Evolutionary conservation across 35 echinoderm and acorn worm genomes (phyloP).

Genomic region (Strongylocentrotus purpuratus): DNA sequence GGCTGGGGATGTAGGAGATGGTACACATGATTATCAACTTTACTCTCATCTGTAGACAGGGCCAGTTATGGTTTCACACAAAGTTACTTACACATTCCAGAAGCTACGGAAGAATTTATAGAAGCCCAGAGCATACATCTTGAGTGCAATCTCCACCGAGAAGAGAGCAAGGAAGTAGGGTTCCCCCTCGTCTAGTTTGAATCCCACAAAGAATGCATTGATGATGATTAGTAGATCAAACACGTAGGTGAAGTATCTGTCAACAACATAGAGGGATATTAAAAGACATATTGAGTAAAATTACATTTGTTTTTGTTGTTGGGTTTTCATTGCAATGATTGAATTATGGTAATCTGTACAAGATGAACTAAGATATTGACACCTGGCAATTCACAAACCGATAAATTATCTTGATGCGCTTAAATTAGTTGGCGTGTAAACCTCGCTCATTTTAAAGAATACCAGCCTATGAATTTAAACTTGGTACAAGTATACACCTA

Average conservation of each 20-base stretch:
- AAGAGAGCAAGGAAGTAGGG: conserved; percentile 89
- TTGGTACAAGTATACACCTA: too few relatives aligned
- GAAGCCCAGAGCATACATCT: conserved; percentile 84
- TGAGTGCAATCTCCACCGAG: conserved; percentile 80
- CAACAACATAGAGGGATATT: background rate
- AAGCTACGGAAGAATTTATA: conserved; percentile 77
- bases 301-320: background rate
- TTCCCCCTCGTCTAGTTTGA: conserved; percentile 65
- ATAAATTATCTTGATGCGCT: too few relatives aligned
- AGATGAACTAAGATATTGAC: too few relatives aligned
- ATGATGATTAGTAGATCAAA: conserved; percentile 83
- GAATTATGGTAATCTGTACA: background rate
- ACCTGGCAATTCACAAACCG: too few relatives aligned
- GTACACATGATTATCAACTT: too few relatives aligned
- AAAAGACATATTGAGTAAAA: background rate
- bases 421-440: too few relatives aligned
- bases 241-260: conserved; percentile 79
- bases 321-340: background rate
- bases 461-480: too few relatives aligned
- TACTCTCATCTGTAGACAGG: background rate
- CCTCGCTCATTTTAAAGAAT: too few relatives aligned
- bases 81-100: conserved; percentile 93
- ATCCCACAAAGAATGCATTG: conserved; percentile 82
- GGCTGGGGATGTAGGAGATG: too few relatives aligned
- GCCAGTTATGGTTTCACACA: background rate